Evolutionary conservation across 2,797 vertebrate species (phyloP).

Genomic region (Myiotriccus ornatus): DNA sequence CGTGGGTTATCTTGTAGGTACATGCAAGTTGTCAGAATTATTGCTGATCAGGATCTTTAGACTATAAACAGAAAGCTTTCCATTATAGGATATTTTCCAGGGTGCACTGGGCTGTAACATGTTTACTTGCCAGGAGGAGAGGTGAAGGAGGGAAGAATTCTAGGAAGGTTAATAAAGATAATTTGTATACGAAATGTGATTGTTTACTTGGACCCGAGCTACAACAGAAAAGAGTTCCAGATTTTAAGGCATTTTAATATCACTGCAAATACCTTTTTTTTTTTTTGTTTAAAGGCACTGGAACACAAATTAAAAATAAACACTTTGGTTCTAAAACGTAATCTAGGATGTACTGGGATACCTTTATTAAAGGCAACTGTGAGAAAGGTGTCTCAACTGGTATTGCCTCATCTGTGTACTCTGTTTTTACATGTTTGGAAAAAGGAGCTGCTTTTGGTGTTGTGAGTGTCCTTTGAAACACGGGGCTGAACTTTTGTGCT

Average conservation of each 20-base stretch:
- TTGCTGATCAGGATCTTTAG: background rate
- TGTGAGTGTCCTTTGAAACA: background rate
- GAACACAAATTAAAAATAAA: background rate
- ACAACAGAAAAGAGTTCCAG: background rate
- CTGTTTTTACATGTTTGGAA: background rate
- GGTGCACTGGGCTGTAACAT: background rate
- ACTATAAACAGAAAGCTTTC: background rate
- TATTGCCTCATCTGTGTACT: background rate
- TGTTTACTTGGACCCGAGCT: background rate
- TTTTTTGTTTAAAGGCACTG: background rate
- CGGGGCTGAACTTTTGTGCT: background rate
- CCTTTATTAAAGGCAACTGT: slow-evolving; percentile 5
- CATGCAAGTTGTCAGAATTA: background rate
- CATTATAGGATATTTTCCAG: background rate
- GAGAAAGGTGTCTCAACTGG: background rate
- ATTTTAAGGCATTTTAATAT: background rate
- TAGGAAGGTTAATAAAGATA: background rate
- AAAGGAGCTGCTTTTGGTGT: background rate
- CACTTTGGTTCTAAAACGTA: background rate
- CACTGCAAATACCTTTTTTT: background rate
- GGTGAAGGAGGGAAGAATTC: background rate
- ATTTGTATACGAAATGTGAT: background rate
- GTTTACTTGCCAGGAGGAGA: background rate
- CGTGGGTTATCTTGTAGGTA: background rate
- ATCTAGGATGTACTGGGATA: background rate